Percentiles rank a stretch among this genome's conserved stretches.
Evolutionary conservation across 2,888 invertebrate genomes (phyloP).

Genomic region (Macrophya annulata): DNA sequence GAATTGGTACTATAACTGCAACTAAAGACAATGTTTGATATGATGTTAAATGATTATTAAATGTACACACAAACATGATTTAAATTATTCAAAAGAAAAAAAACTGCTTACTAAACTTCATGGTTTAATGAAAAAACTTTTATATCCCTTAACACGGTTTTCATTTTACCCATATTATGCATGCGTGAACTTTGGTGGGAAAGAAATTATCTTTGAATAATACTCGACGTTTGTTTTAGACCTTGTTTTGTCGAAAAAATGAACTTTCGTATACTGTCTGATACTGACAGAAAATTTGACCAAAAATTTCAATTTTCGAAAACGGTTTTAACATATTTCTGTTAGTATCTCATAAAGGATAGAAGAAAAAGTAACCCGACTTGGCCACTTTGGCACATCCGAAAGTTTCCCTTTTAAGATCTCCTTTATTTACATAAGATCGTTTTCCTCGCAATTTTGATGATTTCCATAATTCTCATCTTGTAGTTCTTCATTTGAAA

Average conservation of each 20-base stretch:
- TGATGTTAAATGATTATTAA: not conserved
- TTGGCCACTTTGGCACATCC: not conserved
- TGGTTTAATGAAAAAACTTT: conserved; percentile 3
- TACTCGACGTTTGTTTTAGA: no score
- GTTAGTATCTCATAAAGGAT: not conserved
- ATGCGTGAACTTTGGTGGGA: no score
- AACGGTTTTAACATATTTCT: not conserved
- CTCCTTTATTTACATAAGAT: not conserved
- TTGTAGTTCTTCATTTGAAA: not conserved
- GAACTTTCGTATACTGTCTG: no score
- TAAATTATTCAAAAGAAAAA: not conserved
- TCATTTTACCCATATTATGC: not conserved
- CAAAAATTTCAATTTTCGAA: not conserved
- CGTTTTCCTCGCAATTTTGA: not conserved
- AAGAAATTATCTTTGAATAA: no score
- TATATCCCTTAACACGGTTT: not conserved
- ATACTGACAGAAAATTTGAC: not conserved
- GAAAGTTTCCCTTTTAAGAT: not conserved
- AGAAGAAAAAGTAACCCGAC: not conserved
- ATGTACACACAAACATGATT: not conserved
- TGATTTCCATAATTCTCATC: not conserved
- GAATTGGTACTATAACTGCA: not conserved
- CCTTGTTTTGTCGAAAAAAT: no score
- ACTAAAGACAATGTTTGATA: not conserved
- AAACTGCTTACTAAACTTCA: not conserved